These are phyloP conservation scores for Cheilosia scutellata DNA, from an alignment of 2,888 invertebrate genomes.

Conservation along the genomic window DNA sequence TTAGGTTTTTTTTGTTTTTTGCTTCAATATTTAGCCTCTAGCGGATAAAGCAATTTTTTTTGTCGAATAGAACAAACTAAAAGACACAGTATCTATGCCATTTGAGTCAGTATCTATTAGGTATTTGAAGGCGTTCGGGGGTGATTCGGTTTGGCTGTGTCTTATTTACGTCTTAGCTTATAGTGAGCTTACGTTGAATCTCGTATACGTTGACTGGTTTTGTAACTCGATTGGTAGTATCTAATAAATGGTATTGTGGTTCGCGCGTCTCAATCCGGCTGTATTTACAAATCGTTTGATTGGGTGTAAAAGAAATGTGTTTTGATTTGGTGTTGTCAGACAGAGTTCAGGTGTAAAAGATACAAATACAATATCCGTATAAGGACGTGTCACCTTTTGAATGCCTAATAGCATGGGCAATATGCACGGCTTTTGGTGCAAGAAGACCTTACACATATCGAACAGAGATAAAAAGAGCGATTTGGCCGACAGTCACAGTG, in stretches of 20 bases:
- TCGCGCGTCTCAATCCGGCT: constrained; percentile 19
- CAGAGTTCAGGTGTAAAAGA: constrained; percentile 45
- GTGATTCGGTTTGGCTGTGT: constrained; percentile 39
- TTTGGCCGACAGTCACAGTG: constrained; percentile 40
- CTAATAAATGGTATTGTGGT: constrained; percentile 20
- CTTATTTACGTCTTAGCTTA: constrained; percentile 30
- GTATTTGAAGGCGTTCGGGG: constrained; percentile 55
- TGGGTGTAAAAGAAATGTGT: background rate
- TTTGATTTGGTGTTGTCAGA: constrained; percentile 13
- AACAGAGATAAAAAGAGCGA: constrained; percentile 57
- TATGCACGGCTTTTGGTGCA: constrained; percentile 83
- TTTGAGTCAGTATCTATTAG: constrained; percentile 64
- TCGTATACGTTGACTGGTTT: constrained; percentile 27
- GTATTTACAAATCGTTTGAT: constrained; percentile 17
- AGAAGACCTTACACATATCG: constrained; percentile 78
- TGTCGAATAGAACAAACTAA: constrained; percentile 49
- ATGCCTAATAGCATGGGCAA: constrained; percentile 82
- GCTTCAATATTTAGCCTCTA: constrained; percentile 7
- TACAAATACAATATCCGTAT: constrained; percentile 29
- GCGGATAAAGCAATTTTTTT: constrained; percentile 65
- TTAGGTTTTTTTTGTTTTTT: constrained; percentile 16
- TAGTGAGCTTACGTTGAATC: background rate
- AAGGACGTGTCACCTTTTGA: background rate
- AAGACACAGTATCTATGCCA: constrained; percentile 65
- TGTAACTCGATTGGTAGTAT: constrained; percentile 28